Percentiles rank a stretch among this genome's conserved stretches.
Evolutionary conservation across 2,797 vertebrate species (phyloP).

Genomic region (Distichodus sexfasciatus): DNA sequence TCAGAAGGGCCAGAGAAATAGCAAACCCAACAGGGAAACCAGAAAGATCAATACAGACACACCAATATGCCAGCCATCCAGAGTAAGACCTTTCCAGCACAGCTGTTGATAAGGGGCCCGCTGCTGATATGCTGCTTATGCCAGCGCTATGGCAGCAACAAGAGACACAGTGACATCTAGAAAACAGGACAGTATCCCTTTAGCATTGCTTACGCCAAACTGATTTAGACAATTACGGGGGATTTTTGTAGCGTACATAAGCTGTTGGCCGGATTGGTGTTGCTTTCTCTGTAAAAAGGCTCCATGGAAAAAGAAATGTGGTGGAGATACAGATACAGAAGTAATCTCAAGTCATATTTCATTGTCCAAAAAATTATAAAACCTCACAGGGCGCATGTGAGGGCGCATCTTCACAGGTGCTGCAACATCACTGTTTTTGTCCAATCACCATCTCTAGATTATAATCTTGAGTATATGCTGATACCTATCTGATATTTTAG

Average conservation of each 20-base stretch:
- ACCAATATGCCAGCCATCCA: neutral
- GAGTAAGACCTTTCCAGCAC: constrained; percentile 13
- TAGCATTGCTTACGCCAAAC: constrained; percentile 8
- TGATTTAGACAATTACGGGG: constrained; percentile 15
- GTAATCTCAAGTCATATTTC: no score
- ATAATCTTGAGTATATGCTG: no score
- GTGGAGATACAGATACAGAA: no score
- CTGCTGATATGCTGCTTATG: neutral
- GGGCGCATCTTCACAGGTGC: no score
- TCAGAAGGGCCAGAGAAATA: neutral
- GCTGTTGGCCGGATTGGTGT: constrained; percentile 31
- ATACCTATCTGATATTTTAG: no score
- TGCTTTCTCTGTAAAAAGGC: constrained; percentile 1
- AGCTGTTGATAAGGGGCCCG: constrained; percentile 1
- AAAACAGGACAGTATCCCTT: constrained; percentile 8
- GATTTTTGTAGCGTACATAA: constrained; percentile 27
- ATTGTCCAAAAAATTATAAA: no score
- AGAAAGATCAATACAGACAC: constrained; percentile 6
- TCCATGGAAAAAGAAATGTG: constrained; percentile 15
- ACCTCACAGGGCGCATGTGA: no score
- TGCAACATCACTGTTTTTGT: no score
- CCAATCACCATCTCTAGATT: no score
- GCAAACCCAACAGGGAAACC: constrained; percentile 7
- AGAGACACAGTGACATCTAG: neutral
- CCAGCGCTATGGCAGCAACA: neutral